Conservation (phyloP, 2,888 invertebrate species). For the Ferdinandea cuprea region DNA sequence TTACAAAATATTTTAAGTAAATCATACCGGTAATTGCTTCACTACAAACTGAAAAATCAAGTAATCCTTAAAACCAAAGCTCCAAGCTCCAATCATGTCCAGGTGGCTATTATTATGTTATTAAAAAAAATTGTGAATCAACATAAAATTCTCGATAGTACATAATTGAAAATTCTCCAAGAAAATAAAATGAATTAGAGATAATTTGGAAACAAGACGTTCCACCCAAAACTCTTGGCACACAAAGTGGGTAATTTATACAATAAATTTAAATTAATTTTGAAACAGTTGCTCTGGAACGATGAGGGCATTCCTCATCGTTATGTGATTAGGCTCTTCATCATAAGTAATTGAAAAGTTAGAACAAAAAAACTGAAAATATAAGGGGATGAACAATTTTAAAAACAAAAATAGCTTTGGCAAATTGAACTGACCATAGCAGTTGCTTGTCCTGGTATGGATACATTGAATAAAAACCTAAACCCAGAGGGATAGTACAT, state of each 20-base stretch:
- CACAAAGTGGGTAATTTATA: conserved; percentile 7
- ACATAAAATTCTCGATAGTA: neutral
- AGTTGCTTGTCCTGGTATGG: neutral
- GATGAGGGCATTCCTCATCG: conserved; percentile 11
- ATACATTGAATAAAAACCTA: too few species aligned
- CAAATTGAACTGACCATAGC: neutral
- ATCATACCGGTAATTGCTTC: too few species aligned
- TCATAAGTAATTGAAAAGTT: conserved; percentile 25
- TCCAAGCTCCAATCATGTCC: too few species aligned
- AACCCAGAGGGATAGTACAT: too few species aligned
- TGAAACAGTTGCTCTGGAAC: conserved; percentile 1
- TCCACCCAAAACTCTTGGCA: neutral
- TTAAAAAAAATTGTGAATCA: neutral
- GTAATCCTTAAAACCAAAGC: too few species aligned
- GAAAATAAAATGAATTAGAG: neutral
- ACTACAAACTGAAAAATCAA: too few species aligned
- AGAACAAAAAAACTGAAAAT: neutral
- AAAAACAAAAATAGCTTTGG: neutral
- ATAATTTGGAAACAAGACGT: neutral
- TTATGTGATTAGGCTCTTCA: neutral
- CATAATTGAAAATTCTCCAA: neutral
- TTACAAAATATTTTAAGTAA: too few species aligned
- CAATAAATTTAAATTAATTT: conserved; percentile 25
- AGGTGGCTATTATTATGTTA: neutral
- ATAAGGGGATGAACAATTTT: neutral